These are phyloP conservation scores for Sinella curviseta DNA, from an alignment of 1,140 invertebrate species.

Conservation along the genomic window DNA sequence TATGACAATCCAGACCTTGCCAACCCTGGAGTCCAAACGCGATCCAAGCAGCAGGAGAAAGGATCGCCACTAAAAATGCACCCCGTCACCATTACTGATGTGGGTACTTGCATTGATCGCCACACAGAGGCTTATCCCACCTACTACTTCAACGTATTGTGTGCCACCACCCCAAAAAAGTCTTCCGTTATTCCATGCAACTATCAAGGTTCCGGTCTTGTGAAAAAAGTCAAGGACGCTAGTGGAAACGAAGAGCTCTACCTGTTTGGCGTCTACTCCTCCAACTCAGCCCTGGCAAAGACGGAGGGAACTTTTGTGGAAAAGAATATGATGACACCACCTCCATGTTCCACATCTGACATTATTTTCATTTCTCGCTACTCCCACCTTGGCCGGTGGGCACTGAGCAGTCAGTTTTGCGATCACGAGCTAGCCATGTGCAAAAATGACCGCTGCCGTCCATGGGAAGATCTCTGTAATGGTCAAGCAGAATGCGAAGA, in stretches of 20 bases:
- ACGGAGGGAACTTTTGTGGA: slow-evolving; percentile 17
- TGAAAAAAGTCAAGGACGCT: slow-evolving; percentile 25
- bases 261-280: slow-evolving; percentile 34
- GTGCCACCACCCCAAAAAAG: not conserved
- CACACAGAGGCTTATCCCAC: slow-evolving; percentile 23
- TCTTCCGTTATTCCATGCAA: slow-evolving; percentile 24
- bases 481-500: slow-evolving; percentile 25
- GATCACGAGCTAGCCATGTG: slow-evolving; percentile 36
- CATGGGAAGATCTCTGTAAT: slow-evolving; percentile 34
- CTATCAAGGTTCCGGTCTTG: slow-evolving; percentile 33
- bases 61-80: not conserved
- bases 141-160: slow-evolving; percentile 27
- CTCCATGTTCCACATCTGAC: slow-evolving; percentile 22
- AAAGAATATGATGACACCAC: slow-evolving; percentile 16
- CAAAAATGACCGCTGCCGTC: slow-evolving; percentile 28
- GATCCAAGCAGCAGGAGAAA: slow-evolving; percentile 21
- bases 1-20: slow-evolving; percentile 13
- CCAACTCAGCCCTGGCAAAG: slow-evolving; percentile 34
- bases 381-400: slow-evolving; percentile 26
- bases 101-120: slow-evolving; percentile 13
- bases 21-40: slow-evolving; percentile 26
- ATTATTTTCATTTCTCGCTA: slow-evolving; percentile 27
- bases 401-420: slow-evolving; percentile 32
- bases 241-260: not conserved
- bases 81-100: slow-evolving; percentile 11